Percentiles rank a stretch among this genome's conserved stretches.
phyloP scores from a whole-genome alignment of 2,113 vertebrate genomes.

The Sinocyclocheilus grahami region DNA sequence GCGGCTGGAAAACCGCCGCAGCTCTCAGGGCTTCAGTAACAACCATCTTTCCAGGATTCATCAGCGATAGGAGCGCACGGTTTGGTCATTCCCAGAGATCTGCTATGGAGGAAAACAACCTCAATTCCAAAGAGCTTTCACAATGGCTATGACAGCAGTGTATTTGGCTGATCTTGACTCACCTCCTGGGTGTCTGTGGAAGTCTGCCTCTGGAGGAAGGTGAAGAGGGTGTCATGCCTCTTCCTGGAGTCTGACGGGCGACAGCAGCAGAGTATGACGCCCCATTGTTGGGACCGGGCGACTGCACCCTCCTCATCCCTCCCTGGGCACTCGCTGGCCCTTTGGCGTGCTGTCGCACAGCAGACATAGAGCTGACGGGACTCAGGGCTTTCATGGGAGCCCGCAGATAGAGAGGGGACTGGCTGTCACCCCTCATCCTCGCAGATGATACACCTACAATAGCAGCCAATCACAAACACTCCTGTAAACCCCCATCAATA shows the following conservation, averaged over 20 bases:
- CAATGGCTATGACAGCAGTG: neutral
- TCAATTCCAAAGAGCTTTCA: neutral
- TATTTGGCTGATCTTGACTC: constrained; percentile 22
- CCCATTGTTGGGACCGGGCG: constrained; percentile 66
- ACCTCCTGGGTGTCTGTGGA: constrained; percentile 79
- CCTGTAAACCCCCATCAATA: neutral
- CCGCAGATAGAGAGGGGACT: constrained; percentile 76
- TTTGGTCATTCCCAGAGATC: constrained; percentile 80
- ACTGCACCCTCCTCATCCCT: constrained; percentile 73
- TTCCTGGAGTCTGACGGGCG: constrained; percentile 64
- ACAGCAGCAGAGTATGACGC: constrained; percentile 61
- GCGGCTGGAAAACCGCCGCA: neutral
- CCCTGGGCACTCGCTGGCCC: constrained; percentile 66
- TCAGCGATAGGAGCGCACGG: constrained; percentile 67
- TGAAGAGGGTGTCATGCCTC: constrained; percentile 64
- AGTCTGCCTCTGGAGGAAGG: constrained; percentile 76
- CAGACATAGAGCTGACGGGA: constrained; percentile 72
- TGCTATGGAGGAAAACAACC: constrained; percentile 59
- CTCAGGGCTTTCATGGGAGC: constrained; percentile 78
- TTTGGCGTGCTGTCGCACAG: constrained; percentile 74
- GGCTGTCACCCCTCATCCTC: constrained; percentile 77
- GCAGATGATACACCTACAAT: constrained; percentile 77
- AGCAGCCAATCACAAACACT: constrained; percentile 15
- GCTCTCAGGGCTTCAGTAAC: constrained; percentile 76
- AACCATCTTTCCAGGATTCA: constrained; percentile 91